Base-by-base conservation (phyloP, 2,888 invertebrate genomes). In the Hyposoter didymator region DNA sequence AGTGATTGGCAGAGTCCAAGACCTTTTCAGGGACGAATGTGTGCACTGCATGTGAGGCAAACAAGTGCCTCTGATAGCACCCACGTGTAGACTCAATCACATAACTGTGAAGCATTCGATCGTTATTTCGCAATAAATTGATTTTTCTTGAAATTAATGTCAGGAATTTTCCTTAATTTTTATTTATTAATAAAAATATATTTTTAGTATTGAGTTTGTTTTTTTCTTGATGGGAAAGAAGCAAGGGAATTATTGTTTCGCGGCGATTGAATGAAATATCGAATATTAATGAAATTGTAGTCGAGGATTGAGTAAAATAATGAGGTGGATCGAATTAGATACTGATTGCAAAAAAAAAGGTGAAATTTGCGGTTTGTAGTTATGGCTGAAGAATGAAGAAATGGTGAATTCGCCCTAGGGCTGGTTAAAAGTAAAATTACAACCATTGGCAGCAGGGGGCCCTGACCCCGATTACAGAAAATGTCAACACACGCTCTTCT, bases 391-490 rank as follows among this genome's bases (percentile, higher is more conserved):
- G 49, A 72, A 52, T 76, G 39, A 76, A 80, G 47, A 67, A 52
- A 70, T 64, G 32, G 35, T 66, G 64, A 85, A 88, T 89, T 90
- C 87, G 89, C 89, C 89, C 89, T 88, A 89, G 90, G 90, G 90
- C 89, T 89, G 91, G 91, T 90, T 91, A 91, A 88, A 92, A 19
- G 55, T 90, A 91, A 90, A 91, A 92, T 90, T 88, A 87, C 90
- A 87, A 87, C 88, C 89, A 87, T 89, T 87, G 87, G 81, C 88
- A 73, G 87, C 59, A 84, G 87, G 88, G 90, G 91, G 91, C 93
- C 93, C 93, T 93, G 93, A 93, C 93, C 93, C 84, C 91, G 92
- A 92, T 93, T 93, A 90, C 91, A 90, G 92, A 93, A 93, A 93
- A 93, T 93, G 93, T 93, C 93, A 93, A 93, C 93, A 93, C 90